phyloP scores from a whole-genome alignment of 2,113 vertebrate species.

The Hyaena hyaena region DNA sequence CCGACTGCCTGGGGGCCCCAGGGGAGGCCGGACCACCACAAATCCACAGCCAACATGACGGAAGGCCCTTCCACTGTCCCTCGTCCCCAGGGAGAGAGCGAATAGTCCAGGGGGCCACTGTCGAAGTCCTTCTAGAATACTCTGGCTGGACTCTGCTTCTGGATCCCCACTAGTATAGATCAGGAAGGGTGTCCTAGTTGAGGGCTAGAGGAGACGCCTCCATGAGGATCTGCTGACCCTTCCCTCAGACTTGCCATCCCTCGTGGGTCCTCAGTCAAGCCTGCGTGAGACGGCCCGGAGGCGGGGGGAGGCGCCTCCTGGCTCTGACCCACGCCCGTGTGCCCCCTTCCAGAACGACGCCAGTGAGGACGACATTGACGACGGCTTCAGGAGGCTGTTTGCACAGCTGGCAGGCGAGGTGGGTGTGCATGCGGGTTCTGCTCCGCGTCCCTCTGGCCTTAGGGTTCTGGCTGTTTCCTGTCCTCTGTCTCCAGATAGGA shows the following conservation, averaged over 20 bases:
- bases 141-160: not conserved
- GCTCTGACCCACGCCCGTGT: not conserved
- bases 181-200: not conserved
- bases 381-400: conserved; percentile 86
- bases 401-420: conserved; percentile 87
- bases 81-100: not conserved
- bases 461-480: not conserved
- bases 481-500: not conserved
- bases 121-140: not conserved
- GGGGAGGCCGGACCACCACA: not conserved
- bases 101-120: rapidly evolving
- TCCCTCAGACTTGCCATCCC: not conserved
- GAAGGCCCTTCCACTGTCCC: rapidly evolving
- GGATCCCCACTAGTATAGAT: not conserved
- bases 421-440: conserved; percentile 39
- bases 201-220: not conserved
- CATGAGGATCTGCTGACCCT: not conserved
- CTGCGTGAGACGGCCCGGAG: rapidly evolving
- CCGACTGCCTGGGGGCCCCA: not conserved
- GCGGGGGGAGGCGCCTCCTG: rapidly evolving
- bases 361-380: conserved; percentile 86
- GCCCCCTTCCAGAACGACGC: conserved; percentile 75
- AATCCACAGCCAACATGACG: not conserved
- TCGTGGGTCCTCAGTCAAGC: not conserved
- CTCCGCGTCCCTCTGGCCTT: not conserved